phyloP scores from a whole-genome alignment of 2,113 vertebrate species.

The Silurus asotus region DNA sequence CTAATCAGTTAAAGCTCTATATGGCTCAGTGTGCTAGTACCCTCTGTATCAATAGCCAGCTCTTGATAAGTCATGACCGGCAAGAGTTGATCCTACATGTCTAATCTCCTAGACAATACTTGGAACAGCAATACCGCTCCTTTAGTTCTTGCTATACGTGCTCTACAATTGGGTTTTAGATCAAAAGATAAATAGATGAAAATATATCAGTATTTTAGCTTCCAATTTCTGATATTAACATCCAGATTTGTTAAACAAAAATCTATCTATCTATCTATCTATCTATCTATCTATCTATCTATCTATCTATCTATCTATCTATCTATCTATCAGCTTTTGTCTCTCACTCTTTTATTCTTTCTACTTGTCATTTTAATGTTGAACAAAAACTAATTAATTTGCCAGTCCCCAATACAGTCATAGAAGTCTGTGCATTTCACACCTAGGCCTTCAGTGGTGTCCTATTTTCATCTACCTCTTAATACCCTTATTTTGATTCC shows the following conservation, averaged over 20 bases:
- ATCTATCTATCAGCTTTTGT: too few relatives aligned
- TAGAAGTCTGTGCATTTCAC: too few relatives aligned
- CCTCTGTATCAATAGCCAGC: constrained; percentile 69
- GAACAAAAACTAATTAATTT: background rate
- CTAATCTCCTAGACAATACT: background rate
- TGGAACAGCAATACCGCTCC: too few relatives aligned
- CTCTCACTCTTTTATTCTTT: too few relatives aligned
- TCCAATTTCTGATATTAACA: background rate
- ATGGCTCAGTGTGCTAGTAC: constrained; percentile 70
- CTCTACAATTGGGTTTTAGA: background rate
- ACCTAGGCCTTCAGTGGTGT: too few relatives aligned
- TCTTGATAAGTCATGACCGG: constrained; percentile 67
- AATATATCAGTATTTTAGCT: background rate
- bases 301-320: too few relatives aligned
- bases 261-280: too few relatives aligned
- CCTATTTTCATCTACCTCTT: too few relatives aligned
- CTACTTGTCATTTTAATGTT: background rate
- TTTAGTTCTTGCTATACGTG: background rate
- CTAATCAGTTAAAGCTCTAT: constrained; percentile 73
- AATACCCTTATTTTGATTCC: too few relatives aligned
- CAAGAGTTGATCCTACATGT: background rate
- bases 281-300: too few relatives aligned
- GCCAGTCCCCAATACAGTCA: background rate
- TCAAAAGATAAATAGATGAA: background rate
- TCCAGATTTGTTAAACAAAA: background rate